These are phyloP conservation scores for Drosophila pachea DNA, from an alignment of 1,140 invertebrate species.

Conservation along the genomic window DNA sequence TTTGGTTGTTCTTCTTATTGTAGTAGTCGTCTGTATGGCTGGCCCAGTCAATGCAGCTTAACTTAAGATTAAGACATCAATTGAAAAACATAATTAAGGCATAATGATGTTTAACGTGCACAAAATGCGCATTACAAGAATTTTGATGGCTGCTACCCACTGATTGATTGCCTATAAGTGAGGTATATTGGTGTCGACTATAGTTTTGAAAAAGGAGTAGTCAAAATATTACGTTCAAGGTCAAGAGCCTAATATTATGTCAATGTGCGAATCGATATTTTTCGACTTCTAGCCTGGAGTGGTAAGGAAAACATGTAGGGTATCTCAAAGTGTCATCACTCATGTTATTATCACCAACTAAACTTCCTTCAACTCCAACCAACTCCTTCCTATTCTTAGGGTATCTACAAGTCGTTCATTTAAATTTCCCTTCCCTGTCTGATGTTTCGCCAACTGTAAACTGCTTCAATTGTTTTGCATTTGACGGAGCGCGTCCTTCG, in stretches of 20 bases:
- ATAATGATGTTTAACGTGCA: conserved; percentile 31
- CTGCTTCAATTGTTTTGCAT: conserved; percentile 50
- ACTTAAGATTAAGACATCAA: conserved; percentile 20
- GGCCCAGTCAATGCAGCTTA: neutral
- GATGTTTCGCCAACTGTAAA: conserved; percentile 45
- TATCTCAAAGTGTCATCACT: too few species aligned
- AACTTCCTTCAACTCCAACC: too few species aligned
- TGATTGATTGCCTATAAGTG: neutral
- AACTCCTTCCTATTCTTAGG: neutral
- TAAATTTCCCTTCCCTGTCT: neutral
- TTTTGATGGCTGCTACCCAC: neutral
- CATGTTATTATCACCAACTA: too few species aligned
- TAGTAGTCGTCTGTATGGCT: neutral
- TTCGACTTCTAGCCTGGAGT: neutral
- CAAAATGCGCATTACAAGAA: conserved; percentile 36
- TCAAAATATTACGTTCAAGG: neutral
- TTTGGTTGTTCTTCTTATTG: conserved; percentile 9
- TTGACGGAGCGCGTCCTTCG: conserved; percentile 38
- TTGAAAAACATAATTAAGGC: conserved; percentile 30
- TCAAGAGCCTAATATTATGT: neutral
- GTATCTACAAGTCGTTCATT: neutral
- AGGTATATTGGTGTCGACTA: neutral
- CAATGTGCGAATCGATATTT: neutral
- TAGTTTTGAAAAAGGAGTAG: neutral
- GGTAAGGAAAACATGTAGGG: neutral